Percentiles rank a stretch among this genome's conserved stretches.
These are phyloP conservation scores for Gymnocypris eckloni DNA, from an alignment of 2,797 vertebrate genomes.

Conservation along the genomic window DNA sequence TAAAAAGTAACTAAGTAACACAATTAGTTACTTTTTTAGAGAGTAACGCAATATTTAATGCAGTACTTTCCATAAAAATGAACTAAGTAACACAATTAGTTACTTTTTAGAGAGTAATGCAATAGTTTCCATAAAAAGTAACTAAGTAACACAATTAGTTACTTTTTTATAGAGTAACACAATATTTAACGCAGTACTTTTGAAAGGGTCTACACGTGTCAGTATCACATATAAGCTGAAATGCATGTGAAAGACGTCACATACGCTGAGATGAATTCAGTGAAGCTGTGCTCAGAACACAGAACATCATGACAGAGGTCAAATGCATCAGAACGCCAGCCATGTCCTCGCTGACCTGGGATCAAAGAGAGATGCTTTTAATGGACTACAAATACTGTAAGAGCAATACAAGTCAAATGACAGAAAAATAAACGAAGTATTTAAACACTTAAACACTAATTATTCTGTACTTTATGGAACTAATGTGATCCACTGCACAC, in stretches of 20 bases:
- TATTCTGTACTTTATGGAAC: not conserved
- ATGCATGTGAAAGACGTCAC: not conserved
- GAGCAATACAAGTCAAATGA: not conserved
- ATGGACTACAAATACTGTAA: not conserved
- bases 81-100: no score
- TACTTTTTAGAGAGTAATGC: no score
- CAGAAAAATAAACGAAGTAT: not conserved
- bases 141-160: not conserved
- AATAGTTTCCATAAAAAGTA: no score
- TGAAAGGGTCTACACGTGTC: not conserved
- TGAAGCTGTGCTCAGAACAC: conserved; percentile 19
- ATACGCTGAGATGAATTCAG: conserved; percentile 38
- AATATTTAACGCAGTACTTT: not conserved
- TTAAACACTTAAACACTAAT: not conserved
- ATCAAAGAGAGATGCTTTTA: not conserved
- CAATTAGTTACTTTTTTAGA: no score
- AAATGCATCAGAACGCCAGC: not conserved
- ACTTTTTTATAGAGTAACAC: no score
- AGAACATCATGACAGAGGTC: conserved; percentile 27
- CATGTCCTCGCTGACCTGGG: conserved; percentile 9
- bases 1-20: no score
- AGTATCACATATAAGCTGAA: not conserved
- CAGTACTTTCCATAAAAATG: no score
- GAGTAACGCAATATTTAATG: no score
- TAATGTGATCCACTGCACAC: not conserved